These are phyloP conservation scores for Lasioglossum pauxillum DNA, from an alignment of 2,888 invertebrate species.

Conservation along the genomic window DNA sequence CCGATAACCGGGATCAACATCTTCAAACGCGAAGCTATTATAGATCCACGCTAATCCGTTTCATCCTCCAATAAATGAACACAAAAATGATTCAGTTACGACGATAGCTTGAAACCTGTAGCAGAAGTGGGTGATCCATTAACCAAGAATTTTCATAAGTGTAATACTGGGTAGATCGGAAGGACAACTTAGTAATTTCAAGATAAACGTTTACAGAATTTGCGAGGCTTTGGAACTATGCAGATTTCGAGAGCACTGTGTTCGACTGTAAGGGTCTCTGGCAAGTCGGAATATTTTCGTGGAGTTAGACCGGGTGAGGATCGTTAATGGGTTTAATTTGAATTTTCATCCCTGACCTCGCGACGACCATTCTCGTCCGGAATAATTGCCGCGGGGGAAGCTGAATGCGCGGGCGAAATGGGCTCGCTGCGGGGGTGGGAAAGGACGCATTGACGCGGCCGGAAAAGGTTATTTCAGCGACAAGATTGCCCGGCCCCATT, in stretches of 20 bases:
- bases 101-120: not conserved
- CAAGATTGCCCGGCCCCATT: conserved; percentile 58
- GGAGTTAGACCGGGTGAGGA: not conserved
- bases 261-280: not conserved
- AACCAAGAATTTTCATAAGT: not conserved
- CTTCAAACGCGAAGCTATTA: not conserved
- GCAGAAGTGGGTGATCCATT: not conserved
- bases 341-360: conserved; percentile 54
- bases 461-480: conserved; percentile 60
- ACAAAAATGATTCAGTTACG: not conserved
- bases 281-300: not conserved
- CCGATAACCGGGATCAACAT: not conserved
- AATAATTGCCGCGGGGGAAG: conserved; percentile 16
- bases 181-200: not conserved
- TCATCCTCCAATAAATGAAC: not conserved
- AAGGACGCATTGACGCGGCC: conserved; percentile 55
- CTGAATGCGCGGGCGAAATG: conserved; percentile 52
- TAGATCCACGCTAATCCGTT: not conserved
- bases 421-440: conserved; percentile 23
- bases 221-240: not conserved
- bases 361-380: conserved; percentile 32
- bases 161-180: not conserved
- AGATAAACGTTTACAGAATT: not conserved
- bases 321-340: conserved; percentile 45
- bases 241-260: not conserved